A percentile compares a stretch with the other conserved stretches of the same genome.
These are phyloP conservation scores for Mixornis gularis DNA, from an alignment of 2,113 vertebrate species.

Conservation along the genomic window DNA sequence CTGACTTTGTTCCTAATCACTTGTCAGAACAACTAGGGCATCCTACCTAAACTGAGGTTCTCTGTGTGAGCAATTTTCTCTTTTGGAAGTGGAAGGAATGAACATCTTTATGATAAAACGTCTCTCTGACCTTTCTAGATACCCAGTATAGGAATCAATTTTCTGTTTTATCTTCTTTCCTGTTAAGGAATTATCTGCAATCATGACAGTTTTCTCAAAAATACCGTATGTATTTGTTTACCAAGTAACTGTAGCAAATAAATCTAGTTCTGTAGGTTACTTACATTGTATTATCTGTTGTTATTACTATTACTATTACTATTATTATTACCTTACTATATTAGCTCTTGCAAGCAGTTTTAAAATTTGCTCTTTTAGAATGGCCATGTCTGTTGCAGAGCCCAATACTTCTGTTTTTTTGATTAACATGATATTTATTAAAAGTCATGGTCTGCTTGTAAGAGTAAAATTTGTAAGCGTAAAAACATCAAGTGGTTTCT, in stretches of 20 bases:
- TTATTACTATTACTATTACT: background rate
- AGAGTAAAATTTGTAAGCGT: background rate
- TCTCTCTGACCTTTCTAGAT: background rate
- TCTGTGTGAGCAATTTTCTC: background rate
- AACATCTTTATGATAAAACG: background rate
- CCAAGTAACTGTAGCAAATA: background rate
- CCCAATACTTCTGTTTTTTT: background rate
- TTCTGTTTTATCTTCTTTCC: background rate
- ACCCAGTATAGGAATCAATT: background rate
- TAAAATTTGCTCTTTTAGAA: background rate
- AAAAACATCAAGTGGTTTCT: background rate
- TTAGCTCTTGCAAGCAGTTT: background rate
- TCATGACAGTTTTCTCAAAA: background rate
- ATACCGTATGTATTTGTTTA: background rate
- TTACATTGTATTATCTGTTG: background rate
- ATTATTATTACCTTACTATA: background rate
- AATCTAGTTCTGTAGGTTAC: background rate
- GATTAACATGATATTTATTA: background rate
- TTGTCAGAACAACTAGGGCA: background rate
- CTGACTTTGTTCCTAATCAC: background rate
- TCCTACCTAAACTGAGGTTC: background rate
- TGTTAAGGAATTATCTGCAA: background rate
- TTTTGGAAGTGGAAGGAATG: background rate
- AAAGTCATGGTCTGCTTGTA: background rate
- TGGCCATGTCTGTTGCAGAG: fast-evolving